Evolutionary conservation across 2,888 invertebrate genomes (phyloP).

Genomic region (Hartigia nigra): DNA sequence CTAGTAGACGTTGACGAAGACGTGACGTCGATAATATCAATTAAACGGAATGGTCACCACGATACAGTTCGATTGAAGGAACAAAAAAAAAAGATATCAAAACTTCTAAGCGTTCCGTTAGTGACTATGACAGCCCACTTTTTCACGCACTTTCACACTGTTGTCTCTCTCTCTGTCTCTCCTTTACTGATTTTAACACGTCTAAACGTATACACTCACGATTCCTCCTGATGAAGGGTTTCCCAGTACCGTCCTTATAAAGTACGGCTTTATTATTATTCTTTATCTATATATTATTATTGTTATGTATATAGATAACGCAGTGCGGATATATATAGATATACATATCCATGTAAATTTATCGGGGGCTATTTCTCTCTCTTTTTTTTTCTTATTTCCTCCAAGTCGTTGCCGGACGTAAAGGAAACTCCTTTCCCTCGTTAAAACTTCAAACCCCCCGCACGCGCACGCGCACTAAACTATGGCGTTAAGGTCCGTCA

Average conservation of each 20-base stretch:
- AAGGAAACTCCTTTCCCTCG: neutral
- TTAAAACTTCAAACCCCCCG: neutral
- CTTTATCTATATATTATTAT: neutral
- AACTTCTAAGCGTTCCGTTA: neutral
- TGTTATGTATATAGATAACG: neutral
- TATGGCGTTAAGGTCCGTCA: conserved; percentile 2
- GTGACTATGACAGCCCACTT: neutral
- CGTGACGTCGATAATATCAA: neutral
- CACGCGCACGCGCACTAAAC: neutral
- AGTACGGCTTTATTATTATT: neutral
- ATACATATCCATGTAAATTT: neutral
- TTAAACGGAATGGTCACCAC: neutral
- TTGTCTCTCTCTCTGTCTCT: neutral
- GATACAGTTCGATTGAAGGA: neutral
- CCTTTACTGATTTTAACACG: neutral
- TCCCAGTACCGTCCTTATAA: neutral
- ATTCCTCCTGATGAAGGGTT: neutral
- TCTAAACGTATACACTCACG: neutral
- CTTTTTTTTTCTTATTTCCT: neutral
- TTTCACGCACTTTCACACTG: neutral
- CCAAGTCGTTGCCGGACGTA: neutral
- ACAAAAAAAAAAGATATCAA: neutral
- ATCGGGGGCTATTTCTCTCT: neutral
- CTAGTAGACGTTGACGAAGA: neutral
- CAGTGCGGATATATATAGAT: neutral